Base-by-base conservation (phyloP, 2,113 vertebrate species). In the Propithecus coquereli region DNA sequence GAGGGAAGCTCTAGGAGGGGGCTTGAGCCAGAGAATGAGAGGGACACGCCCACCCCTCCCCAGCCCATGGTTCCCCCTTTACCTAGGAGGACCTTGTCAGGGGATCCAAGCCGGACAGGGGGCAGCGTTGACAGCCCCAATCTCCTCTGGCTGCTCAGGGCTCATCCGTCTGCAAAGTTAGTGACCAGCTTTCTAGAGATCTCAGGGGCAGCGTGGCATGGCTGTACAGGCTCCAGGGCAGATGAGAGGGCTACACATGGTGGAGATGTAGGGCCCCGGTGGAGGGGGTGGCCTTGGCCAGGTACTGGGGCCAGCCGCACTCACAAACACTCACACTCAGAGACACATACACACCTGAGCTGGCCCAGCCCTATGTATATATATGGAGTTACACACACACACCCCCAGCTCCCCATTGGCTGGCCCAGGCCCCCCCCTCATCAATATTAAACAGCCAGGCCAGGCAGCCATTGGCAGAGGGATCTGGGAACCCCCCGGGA, bases 401-500 rank as follows among this genome's bases (percentile, higher is more conserved):
- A 97, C 97, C 97, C 98, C 96, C 71, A 87, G 96, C 59, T 97
- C 95, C 90, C 97, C 97, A 99, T 99, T 99, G 99, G 99, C 97
- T 98, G 80, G 96, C 74, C 73, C 3, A 25, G 22, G 54, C 94
- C 97, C 96, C 98, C 97, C 93, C 95, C 94, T 98, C 97, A 98
- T 98, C 96, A 99, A 98, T 98, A 98, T 99, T 98, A 98, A 98
- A 97, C 80, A 98, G 40, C 32, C 95, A 97, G 91, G 70, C 93
- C 93, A 96, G 97, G 98, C 98, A 95, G 88, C 96, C 97, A 99
- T 99, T 99, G 98, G 99, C 95, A 65, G 98, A 85, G 79, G 95
- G 96, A 98, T 95, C 97, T 97, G 85, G 95, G 97, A 98, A 93
- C 95, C 98, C 98, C 82, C 93, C 25, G 97, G 98, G 98, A 97